Evolutionary conservation across 2,888 invertebrate genomes (phyloP), one percentile per base, ranked within the genome.

Genomic region (Drosophila quasianomalipes): DNA sequence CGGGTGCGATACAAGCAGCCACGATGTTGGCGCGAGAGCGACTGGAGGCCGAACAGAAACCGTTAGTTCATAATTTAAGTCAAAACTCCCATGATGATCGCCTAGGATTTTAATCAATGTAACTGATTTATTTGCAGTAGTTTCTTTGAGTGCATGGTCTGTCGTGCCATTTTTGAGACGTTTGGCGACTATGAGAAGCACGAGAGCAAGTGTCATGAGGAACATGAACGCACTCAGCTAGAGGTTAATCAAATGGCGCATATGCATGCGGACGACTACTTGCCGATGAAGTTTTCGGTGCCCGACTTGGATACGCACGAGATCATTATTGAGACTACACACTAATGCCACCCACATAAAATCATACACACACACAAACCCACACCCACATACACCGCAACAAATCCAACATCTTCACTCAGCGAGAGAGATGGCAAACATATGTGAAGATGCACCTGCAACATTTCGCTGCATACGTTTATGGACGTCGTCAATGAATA

Each of bases 101-200:
- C 30, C 53, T 22, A 14, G 30, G 41, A 44, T 22, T 30, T 28
- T 16, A 44, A 30, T 22, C 10, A 52, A 28, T 52, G 31, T 9
- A 6, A 9, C 2, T 12, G 3, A 5, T 10, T 47, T 55, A n/a
- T 12, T 78, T 76, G 52, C 81, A 83, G 72, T 54, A 93, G 91
- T 49, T 90, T 87, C 68, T 93, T 92, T 65, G 93, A 93, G 73
- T 93, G 93, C 71, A 92, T 92, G 62, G 84, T 92, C 35, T 93
- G 93, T 70, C 92, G 92, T 54, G 85, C 91, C 51, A 91, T 92
- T 53, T 93, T 93, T 47, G 92, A 92, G 69, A 92, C 92, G 68
- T 93, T 93, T 69, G 85, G 87, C 47, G 92, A 92, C 66, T 93
- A 93, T 69, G 93, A 93, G 76, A 85, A 92, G 74, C 93, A 92